A percentile compares a stretch with the other conserved stretches of the same genome.
These are phyloP conservation scores for Cyphomyrus plagiostoma DNA, from an alignment of 2,113 vertebrate species.

Conservation along the genomic window DNA sequence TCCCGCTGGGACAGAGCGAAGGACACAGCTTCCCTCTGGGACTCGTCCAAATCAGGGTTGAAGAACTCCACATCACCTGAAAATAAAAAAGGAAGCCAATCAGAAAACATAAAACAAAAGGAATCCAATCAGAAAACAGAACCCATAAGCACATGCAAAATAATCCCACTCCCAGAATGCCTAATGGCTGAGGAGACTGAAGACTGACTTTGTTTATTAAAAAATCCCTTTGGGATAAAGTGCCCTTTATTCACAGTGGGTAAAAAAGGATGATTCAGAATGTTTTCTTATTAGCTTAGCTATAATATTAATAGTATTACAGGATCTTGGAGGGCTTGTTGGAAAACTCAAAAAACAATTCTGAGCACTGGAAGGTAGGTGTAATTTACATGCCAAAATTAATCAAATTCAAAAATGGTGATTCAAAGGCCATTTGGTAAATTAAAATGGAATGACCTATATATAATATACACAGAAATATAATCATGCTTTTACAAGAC, in stretches of 20 bases:
- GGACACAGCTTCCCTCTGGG: slow-evolving; percentile 79
- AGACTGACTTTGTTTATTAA: not conserved
- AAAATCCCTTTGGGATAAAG: not conserved
- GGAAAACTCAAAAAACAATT: not conserved
- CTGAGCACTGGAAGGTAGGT: not conserved
- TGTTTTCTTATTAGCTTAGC: not conserved
- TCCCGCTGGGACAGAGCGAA: slow-evolving; percentile 86
- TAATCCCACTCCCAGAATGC: not conserved
- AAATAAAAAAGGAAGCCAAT: slow-evolving; percentile 11
- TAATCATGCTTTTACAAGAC: not conserved
- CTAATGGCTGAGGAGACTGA: not conserved
- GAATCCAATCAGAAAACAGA: not conserved
- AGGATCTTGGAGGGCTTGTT: not conserved
- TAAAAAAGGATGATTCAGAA: not conserved
- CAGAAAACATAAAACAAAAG: slow-evolving; percentile 20
- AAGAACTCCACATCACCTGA: slow-evolving; percentile 58
- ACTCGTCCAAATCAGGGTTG: slow-evolving; percentile 72
- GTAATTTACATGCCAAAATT: not conserved
- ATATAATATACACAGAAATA: not conserved
- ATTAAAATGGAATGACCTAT: not conserved
- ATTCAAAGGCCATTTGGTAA: not conserved
- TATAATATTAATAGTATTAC: not conserved
- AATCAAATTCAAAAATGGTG: not conserved
- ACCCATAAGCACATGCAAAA: not conserved
- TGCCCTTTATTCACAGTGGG: not conserved